Evolutionary conservation across 2,113 vertebrate genomes (phyloP).

Genomic region (Eublepharis macularius): DNA sequence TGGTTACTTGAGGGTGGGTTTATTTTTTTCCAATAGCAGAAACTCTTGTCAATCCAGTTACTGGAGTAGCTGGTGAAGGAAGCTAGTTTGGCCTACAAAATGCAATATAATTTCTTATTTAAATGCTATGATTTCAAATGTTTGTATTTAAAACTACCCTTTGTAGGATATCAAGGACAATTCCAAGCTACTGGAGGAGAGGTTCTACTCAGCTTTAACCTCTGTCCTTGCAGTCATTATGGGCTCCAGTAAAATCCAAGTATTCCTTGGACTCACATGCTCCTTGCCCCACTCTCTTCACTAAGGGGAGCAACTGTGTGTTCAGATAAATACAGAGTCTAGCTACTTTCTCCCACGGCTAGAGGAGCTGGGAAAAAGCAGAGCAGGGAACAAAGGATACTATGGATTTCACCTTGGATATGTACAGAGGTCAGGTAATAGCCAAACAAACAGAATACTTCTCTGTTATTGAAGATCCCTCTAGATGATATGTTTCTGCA

Average conservation of each 20-base stretch:
- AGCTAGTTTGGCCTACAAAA: too few relatives aligned
- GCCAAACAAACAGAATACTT: not conserved
- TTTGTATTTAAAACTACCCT: slow-evolving; percentile 36
- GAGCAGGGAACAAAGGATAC: not conserved
- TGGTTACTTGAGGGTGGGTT: slow-evolving; percentile 34
- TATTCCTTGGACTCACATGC: not conserved
- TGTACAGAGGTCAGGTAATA: not conserved
- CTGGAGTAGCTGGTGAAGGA: too few relatives aligned
- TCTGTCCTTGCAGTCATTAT: not conserved
- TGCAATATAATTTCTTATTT: too few relatives aligned
- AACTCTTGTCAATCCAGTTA: too few relatives aligned
- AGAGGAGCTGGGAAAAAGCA: not conserved
- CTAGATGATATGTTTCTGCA: too few relatives aligned
- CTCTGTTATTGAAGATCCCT: not conserved
- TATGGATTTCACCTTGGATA: not conserved
- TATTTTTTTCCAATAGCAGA: too few relatives aligned
- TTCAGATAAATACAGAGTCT: not conserved
- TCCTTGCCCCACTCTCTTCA: not conserved
- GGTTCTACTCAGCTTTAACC: not conserved
- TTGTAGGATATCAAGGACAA: not conserved
- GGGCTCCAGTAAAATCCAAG: not conserved
- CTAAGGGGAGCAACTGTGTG: not conserved
- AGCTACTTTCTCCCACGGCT: not conserved
- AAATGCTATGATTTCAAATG: not conserved
- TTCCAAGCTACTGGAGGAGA: not conserved